phyloP scores from a whole-genome alignment of 2,113 vertebrate genomes.

The Accipiter cooperii region DNA sequence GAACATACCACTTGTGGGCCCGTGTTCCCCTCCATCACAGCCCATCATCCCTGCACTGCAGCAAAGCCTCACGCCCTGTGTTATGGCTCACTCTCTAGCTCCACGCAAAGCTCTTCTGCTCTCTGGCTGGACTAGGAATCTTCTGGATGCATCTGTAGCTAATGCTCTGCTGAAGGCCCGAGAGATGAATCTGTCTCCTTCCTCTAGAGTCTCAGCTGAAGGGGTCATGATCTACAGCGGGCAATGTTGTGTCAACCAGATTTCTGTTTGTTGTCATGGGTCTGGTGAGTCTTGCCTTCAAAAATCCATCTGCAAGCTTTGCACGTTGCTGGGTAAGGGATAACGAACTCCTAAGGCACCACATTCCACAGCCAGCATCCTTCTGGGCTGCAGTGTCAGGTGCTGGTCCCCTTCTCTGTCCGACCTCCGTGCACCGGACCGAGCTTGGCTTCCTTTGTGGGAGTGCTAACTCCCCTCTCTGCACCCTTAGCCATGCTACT shows the following conservation, averaged over 20 bases:
- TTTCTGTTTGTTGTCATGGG: neutral
- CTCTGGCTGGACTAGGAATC: neutral
- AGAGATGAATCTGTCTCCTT: neutral
- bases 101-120: neutral
- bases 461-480: neutral
- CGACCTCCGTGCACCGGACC: neutral
- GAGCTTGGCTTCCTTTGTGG: neutral
- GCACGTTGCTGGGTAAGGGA: neutral
- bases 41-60: neutral
- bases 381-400: neutral
- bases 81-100: neutral
- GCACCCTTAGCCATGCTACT: neutral
- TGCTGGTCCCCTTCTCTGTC: neutral
- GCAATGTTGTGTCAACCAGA: neutral
- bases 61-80: rapidly evolving
- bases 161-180: neutral
- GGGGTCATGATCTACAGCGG: neutral
- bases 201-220: neutral
- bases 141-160: neutral
- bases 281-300: neutral
- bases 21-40: neutral
- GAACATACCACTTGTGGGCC: neutral
- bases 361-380: neutral
- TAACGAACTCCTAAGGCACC: neutral
- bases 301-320: neutral